Conservation (phyloP, 2,888 invertebrate genomes). For the Fragum sueziense region DNA sequence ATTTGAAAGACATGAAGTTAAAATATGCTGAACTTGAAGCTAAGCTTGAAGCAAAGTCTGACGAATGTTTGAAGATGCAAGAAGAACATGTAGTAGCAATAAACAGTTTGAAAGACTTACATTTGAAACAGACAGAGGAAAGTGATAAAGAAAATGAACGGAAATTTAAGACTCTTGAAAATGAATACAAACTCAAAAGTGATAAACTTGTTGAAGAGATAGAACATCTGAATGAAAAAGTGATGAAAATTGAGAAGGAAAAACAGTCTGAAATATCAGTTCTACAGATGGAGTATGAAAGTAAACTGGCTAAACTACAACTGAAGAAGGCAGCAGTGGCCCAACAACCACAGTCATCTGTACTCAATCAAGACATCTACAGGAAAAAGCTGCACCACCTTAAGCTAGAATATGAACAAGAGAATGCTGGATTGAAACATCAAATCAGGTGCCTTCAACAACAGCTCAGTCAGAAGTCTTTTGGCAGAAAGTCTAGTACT, state of each 20-base stretch:
- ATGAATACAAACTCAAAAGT: conserved; percentile 16
- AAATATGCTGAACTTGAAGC: conserved; percentile 43
- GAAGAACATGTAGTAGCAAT: conserved; percentile 27
- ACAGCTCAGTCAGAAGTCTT: conserved; percentile 20
- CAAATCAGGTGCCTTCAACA: conserved; percentile 40
- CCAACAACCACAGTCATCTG: conserved; percentile 41
- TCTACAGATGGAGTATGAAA: conserved; percentile 60
- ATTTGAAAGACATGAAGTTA: conserved; percentile 48
- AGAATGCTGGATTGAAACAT: conserved; percentile 47
- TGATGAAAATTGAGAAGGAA: conserved; percentile 36
- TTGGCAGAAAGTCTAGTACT: conserved; percentile 4
- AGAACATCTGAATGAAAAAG: conserved; percentile 36
- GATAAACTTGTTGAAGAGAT: conserved; percentile 48
- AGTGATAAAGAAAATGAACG: conserved; percentile 25
- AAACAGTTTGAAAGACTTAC: conserved; percentile 4
- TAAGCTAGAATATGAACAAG: conserved; percentile 61
- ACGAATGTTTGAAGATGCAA: neutral
- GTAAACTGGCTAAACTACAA: conserved; percentile 57
- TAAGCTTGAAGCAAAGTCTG: conserved; percentile 21
- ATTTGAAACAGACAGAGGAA: conserved; percentile 24
- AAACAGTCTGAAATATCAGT: conserved; percentile 46
- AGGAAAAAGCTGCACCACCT: conserved; percentile 64
- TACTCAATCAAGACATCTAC: conserved; percentile 63
- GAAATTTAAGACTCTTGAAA: conserved; percentile 19
- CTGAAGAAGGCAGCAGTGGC: conserved; percentile 47